Evolutionary conservation across 2,797 vertebrate genomes (phyloP), one percentile per base, ranked within the genome.

Genomic region (Luscinia luscinia): DNA sequence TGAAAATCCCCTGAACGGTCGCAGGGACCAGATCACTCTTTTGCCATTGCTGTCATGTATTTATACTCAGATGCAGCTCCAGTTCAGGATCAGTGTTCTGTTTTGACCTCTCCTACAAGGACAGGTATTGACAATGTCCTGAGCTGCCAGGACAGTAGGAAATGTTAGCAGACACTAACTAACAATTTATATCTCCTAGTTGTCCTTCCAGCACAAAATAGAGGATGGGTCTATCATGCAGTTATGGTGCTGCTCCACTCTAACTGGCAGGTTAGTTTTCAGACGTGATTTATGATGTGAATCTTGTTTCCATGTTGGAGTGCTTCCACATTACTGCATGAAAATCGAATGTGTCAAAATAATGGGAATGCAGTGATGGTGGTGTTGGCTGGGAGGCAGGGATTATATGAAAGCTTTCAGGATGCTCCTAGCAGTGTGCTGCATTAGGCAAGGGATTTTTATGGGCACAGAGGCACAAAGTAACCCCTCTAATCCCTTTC

Each of bases 401-500:
- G 97, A 97, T 98, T 98, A 97, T 88, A 67, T 90, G 91, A 96
- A 97, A 96, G 94, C 96, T 97, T 97, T 97, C 94, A 97, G 95
- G 96, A 95, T 73, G 54, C 90, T 96, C 61, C 3, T 69, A 97
- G 90, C 91, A 94, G 82, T 81, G 83, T 91, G 94, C 89, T 93
- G 84, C 45, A 95, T 95, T 49, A 94, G 91, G 89, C 83, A 94
- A 92, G 84, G 95, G 97, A 96, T 97, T 97, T 97, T 97, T 94
- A 96, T 93, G 91, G 95, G 90, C 94, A 97, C 84, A 96, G 86
- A 96, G 93, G 89, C 95, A 98, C 91, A 97, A 95, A 98, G 95
- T 97, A 97, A 98, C 97, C 95, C 96, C 96, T 97, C 91, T 98
- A 98, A 98, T 98, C 97, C 95, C 96, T 97, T 98, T 97, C 96